These are phyloP conservation scores for Penaeus indicus DNA, from an alignment of 1,140 invertebrate species.

Conservation along the genomic window DNA sequence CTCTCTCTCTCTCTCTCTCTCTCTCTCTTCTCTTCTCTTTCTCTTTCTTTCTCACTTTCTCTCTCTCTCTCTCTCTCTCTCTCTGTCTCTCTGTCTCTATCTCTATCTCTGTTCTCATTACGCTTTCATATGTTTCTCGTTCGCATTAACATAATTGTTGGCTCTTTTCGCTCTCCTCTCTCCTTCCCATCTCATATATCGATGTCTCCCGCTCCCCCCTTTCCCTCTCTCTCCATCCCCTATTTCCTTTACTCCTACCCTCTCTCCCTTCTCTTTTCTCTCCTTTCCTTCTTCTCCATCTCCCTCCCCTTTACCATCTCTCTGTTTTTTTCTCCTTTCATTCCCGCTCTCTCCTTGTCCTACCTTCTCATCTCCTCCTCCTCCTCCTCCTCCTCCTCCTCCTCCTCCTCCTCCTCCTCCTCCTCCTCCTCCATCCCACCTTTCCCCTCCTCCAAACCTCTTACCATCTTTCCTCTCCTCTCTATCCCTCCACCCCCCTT, in stretches of 20 bases:
- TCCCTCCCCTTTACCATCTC: neutral
- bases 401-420: neutral
- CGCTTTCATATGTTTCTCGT: too few species aligned
- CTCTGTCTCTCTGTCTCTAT: neutral
- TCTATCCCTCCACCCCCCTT: neutral
- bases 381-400: neutral
- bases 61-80: neutral
- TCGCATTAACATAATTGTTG: too few species aligned
- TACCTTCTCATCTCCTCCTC: neutral
- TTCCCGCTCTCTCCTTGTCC: neutral
- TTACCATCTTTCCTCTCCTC: neutral
- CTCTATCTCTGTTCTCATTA: neutral
- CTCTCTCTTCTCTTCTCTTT: slow-evolving; percentile 3
- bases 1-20: slow-evolving; percentile 51
- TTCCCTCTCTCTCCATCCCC: neutral
- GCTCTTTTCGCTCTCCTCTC: neutral
- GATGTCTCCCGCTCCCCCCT: neutral
- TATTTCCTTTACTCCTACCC: neutral
- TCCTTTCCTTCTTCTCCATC: neutral
- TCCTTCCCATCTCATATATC: neutral
- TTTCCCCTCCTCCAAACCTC: neutral
- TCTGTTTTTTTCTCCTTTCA: neutral
- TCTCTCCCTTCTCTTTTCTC: neutral
- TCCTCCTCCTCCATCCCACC: neutral
- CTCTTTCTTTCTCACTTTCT: neutral